Conservation (phyloP, 2,797 vertebrate genomes). For the Huso huso region DNA sequence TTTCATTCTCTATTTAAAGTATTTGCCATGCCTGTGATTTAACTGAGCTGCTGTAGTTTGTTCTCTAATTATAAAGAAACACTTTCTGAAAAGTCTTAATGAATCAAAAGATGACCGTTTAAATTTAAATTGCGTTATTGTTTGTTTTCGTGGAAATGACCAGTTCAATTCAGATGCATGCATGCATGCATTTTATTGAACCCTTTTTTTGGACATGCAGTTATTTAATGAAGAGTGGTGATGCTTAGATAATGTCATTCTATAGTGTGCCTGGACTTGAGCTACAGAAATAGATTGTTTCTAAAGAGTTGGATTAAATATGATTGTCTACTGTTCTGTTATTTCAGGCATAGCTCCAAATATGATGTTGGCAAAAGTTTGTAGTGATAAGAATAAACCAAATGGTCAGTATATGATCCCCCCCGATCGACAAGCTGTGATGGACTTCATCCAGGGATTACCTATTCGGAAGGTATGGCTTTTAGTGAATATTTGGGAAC, state of each 20-base stretch:
- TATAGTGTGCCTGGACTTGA: not conserved
- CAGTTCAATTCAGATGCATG: not conserved
- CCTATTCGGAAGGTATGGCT: constrained; percentile 84
- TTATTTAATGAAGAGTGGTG: not conserved
- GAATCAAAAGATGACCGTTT: not conserved
- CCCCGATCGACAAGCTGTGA: constrained; percentile 66
- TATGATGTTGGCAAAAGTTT: constrained; percentile 92
- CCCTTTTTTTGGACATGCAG: not conserved
- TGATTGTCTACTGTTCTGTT: constrained; percentile 12
- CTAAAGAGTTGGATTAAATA: not conserved
- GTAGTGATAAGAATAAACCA: constrained; percentile 95
- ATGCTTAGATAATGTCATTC: not conserved
- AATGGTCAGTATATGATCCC: constrained; percentile 84
- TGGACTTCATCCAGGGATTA: constrained; percentile 81
- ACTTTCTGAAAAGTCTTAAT: not conserved
- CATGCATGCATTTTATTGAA: not conserved
- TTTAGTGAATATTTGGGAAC: too few relatives aligned
- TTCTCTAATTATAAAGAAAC: not conserved
- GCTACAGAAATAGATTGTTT: not conserved
- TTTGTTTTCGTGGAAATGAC: too few relatives aligned
- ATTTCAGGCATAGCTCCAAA: constrained; percentile 90
- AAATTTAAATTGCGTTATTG: not conserved
- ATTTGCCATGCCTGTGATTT: not conserved
- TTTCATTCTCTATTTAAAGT: not conserved
- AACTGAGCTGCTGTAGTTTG: not conserved